Base-by-base conservation (phyloP, 2,113 vertebrate genomes). In the Symphodus melops region DNA sequence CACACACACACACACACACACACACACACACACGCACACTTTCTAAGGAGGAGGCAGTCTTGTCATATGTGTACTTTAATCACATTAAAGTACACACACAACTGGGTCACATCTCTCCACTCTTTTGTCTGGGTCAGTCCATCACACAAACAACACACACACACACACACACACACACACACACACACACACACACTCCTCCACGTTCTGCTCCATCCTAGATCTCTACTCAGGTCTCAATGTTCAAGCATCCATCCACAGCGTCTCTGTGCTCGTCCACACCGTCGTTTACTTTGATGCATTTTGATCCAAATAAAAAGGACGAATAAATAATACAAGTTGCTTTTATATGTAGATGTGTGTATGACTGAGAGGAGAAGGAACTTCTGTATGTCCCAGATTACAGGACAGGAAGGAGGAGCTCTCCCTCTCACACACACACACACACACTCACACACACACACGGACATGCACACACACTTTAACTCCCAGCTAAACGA, bases 71-170 rank as follows among this genome's bases (percentile, higher is more conserved):
- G 17, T 74, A 23, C 57, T 59, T 74, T 19, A 28, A 57, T 44
- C 81, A 9, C 60, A 86, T 63, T n/a, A n/a, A n/a, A n/a, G n/a
- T n/a, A n/a, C n/a, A n/a, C n/a, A n/a, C n/a, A n/a, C n/a, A 91
- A 86, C 36, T 86, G 66, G 90, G 91, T 91, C 85, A 84, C 72
- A 60, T 83, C 52, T 75, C 61, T 68, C 37, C 3, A 52, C 62
- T 78, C 51, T 5, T 75, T 62, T 78, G 63, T 76, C 77, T 56
- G 68, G 46, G 28, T 86, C 76, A 69, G 64, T 77, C 56, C 37
- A 72, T 87, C 74, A 68, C 68, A 62, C 70, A 53, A 11, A 44
- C 13, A 14, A 33, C 28, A 33, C 28, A 33, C 28, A 33, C 28
- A 33, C 28, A 33, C 28, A 5, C 28, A 33, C 28, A 33, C 25